These are phyloP conservation scores for Hemichromis elongatus DNA, from an alignment of 2,113 vertebrate genomes.

Conservation along the genomic window DNA sequence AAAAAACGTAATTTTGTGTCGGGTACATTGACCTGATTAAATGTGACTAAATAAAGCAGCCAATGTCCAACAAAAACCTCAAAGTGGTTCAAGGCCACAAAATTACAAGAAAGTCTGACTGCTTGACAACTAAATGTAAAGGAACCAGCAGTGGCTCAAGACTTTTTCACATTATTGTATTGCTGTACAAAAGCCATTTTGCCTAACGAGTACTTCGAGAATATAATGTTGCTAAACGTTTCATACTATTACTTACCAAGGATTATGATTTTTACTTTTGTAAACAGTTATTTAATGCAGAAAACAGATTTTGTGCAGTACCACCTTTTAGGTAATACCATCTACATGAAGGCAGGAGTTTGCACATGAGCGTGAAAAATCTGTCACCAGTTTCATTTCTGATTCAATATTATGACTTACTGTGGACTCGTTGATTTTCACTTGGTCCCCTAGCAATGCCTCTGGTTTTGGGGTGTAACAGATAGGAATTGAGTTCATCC, in stretches of 20 bases:
- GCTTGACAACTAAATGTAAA: neutral
- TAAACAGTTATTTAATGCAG: neutral
- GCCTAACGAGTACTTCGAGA: neutral
- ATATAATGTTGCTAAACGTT: neutral
- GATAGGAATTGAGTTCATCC: neutral
- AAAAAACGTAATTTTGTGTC: neutral
- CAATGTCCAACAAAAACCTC: neutral
- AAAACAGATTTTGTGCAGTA: neutral
- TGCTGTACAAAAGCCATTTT: neutral
- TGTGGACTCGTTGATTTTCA: neutral
- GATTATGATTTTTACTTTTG: neutral
- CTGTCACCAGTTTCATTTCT: neutral
- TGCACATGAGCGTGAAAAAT: neutral
- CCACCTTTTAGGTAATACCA: neutral
- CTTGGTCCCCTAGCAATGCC: neutral
- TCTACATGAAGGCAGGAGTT: neutral
- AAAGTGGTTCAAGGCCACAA: neutral
- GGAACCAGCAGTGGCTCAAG: fast-evolving
- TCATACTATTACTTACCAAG: neutral
- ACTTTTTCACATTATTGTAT: neutral
- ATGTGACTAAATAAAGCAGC: neutral
- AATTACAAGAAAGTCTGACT: neutral
- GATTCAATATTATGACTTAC: neutral
- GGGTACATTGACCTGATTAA: neutral
- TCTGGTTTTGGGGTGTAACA: neutral